A percentile compares a stretch with the other conserved stretches of the same genome.
Evolutionary conservation across 2,797 vertebrate genomes (phyloP).

Genomic region (Pseudochirops cupreus): DNA sequence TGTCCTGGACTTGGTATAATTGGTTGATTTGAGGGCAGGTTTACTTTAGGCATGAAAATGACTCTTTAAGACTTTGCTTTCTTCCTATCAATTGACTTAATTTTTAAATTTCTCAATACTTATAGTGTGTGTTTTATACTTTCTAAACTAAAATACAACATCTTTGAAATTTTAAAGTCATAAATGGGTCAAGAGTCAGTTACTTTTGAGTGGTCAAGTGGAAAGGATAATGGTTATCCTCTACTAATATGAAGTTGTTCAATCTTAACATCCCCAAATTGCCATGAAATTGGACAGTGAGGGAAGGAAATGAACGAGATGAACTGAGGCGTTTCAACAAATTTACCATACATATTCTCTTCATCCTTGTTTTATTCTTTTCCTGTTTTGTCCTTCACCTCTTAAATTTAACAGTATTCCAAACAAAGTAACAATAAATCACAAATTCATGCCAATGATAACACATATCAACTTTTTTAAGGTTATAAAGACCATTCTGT

Average conservation of each 20-base stretch:
- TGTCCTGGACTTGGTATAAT: neutral
- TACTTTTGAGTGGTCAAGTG: neutral
- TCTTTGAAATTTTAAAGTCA: neutral
- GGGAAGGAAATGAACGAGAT: neutral
- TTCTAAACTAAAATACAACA: neutral
- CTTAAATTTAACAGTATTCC: neutral
- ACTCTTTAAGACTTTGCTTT: neutral
- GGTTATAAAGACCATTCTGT: neutral
- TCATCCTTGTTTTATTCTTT: neutral
- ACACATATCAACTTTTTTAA: neutral
- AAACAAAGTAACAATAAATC: neutral
- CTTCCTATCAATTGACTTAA: neutral
- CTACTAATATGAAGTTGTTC: neutral
- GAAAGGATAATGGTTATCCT: neutral
- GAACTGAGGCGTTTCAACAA: neutral
- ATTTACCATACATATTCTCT: neutral
- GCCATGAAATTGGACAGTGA: neutral
- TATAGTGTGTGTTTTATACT: neutral
- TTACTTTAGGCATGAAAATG: neutral
- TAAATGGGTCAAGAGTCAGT: neutral
- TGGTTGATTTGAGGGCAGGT: neutral
- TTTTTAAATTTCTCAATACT: neutral
- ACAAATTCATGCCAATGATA: neutral
- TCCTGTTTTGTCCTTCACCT: neutral
- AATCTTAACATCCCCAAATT: neutral